Conservation (phyloP, 1,140 invertebrate genomes). For the Cotesia typhae region DNA sequence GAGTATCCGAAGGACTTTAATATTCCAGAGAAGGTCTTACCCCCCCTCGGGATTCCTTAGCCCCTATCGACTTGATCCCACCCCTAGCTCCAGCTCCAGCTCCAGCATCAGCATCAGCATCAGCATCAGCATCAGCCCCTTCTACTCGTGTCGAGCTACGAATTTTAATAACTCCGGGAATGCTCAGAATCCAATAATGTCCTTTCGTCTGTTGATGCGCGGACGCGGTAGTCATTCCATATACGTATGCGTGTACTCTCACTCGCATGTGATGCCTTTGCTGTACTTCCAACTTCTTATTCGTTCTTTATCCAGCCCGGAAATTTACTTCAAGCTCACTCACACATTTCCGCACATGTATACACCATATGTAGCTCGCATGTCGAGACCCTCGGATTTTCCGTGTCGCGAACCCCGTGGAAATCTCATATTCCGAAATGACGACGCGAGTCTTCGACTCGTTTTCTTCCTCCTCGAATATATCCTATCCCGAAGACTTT, state of each 20-base stretch:
- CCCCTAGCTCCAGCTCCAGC: conserved; percentile 39
- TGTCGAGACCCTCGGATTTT: conserved; percentile 26
- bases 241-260: conserved; percentile 28
- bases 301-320: conserved; percentile 44
- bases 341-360: conserved; percentile 36
- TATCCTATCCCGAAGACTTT: conserved; percentile 36
- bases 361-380: not conserved
- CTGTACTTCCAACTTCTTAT: not conserved
- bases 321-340: conserved; percentile 45
- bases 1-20: conserved; percentile 54
- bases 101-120: conserved; percentile 37
- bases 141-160: conserved; percentile 59
- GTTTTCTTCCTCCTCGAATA: not conserved
- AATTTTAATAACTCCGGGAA: conserved; percentile 66
- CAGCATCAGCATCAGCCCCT: conserved; percentile 39
- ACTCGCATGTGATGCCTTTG: conserved; percentile 30
- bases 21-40: conserved; percentile 50
- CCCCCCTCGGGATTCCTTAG: conserved; percentile 39
- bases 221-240: conserved; percentile 27
- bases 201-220: conserved; percentile 47
- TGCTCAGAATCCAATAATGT: conserved; percentile 67
- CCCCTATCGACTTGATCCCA: conserved; percentile 43
- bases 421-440: conserved; percentile 64
- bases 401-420: conserved; percentile 30
- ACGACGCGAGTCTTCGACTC: conserved; percentile 55